Percentiles rank a stretch among this genome's conserved stretches.
phyloP scores from a whole-genome alignment of 2,113 vertebrate species.

The Pteruthius melanotis region DNA sequence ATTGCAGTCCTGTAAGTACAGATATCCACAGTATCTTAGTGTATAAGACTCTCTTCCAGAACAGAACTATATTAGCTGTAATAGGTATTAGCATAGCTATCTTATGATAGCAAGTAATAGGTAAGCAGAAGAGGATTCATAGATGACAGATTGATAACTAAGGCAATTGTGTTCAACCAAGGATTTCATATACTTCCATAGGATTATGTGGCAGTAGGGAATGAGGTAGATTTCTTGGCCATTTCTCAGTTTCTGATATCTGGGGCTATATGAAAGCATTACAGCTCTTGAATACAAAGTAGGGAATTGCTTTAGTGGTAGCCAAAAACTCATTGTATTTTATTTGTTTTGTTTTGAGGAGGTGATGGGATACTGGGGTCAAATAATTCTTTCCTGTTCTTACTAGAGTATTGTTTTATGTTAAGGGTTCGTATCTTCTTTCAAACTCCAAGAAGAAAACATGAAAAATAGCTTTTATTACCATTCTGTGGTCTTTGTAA shows the following conservation, averaged over 20 bases:
- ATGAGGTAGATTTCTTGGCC: neutral
- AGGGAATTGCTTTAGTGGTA: neutral
- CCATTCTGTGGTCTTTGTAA: neutral
- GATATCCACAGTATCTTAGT: neutral
- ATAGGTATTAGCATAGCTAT: neutral
- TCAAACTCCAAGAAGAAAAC: neutral
- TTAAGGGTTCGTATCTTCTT: neutral
- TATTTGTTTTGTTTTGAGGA: neutral
- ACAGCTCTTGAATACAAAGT: slow-evolving; percentile 5
- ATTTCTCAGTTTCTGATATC: neutral
- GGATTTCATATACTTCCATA: neutral
- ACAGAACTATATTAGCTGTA: neutral
- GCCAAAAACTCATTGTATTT: neutral
- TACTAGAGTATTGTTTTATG: neutral
- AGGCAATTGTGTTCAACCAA: neutral
- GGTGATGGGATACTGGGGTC: neutral
- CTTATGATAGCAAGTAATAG: neutral
- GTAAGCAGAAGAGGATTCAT: neutral
- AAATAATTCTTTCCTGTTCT: neutral
- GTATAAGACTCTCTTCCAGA: neutral
- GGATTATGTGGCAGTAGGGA: neutral
- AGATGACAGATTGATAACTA: neutral
- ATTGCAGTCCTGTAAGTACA: neutral
- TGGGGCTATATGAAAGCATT: neutral
- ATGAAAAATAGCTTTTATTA: slow-evolving; percentile 14